A percentile compares a stretch with the other conserved stretches of the same genome.
These are phyloP conservation scores for Tricholauxania praeusta DNA, from an alignment of 2,888 invertebrate genomes.

Conservation along the genomic window DNA sequence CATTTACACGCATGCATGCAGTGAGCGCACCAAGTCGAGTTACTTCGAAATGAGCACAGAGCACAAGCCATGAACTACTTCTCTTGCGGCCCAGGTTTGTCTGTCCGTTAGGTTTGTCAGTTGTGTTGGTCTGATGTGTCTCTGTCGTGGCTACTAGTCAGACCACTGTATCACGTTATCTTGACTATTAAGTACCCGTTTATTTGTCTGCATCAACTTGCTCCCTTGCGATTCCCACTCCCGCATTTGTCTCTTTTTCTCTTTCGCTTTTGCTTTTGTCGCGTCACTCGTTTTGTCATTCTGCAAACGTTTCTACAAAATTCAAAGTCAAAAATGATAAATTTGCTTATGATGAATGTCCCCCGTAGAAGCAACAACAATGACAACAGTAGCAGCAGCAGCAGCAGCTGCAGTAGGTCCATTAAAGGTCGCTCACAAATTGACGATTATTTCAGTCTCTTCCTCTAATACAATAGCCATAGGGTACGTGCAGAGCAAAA, in stretches of 20 bases:
- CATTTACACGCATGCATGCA: conserved; percentile 15
- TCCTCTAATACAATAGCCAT: too few species aligned
- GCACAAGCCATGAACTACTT: neutral
- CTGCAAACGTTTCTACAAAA: conserved; percentile 26
- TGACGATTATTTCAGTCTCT: too few species aligned
- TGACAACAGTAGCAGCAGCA: too few species aligned
- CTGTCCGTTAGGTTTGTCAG: neutral
- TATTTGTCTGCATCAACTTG: conserved; percentile 12
- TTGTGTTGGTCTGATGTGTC: too few species aligned
- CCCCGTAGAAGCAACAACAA: too few species aligned
- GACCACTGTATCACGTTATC: conserved; percentile 18
- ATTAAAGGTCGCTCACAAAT: too few species aligned
- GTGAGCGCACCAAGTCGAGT: neutral
- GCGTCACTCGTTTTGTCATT: conserved; percentile 36
- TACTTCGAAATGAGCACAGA: too few species aligned
- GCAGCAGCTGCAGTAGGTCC: too few species aligned
- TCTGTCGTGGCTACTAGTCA: neutral
- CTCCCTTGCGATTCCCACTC: neutral
- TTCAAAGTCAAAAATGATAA: conserved; percentile 31
- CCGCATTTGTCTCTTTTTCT: conserved; percentile 51
- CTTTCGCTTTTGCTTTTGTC: conserved; percentile 50
- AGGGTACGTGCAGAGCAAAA: too few species aligned
- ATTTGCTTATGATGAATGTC: conserved; percentile 18
- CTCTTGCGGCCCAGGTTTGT: neutral
- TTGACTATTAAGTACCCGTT: conserved; percentile 27